Conservation (phyloP, 2,797 vertebrate species). For the Tauraco hartlaubi region DNA sequence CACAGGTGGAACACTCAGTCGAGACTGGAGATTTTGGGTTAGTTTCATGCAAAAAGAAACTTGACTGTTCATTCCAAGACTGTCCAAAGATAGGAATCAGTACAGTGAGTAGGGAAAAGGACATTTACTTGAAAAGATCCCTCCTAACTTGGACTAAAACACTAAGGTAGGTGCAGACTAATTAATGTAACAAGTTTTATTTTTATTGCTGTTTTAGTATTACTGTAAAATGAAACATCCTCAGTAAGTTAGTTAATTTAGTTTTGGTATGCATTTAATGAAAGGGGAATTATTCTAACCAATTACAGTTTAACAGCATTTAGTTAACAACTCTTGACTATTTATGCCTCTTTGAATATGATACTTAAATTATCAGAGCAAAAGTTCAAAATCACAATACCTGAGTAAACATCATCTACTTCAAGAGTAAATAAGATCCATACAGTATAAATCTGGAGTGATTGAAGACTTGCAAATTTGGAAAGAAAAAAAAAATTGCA, state of each 20-base stretch:
- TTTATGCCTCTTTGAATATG: neutral
- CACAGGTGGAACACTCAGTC: neutral
- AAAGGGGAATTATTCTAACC: neutral
- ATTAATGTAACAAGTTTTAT: neutral
- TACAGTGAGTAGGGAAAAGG: neutral
- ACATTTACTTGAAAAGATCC: neutral
- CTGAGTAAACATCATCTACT: neutral
- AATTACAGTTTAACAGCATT: neutral
- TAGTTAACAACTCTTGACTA: neutral
- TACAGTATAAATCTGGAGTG: neutral
- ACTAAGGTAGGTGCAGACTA: neutral
- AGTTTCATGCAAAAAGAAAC: neutral
- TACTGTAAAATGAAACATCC: neutral
- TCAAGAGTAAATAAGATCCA: neutral
- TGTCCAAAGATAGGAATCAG: neutral
- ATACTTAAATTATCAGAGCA: neutral
- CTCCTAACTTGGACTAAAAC: neutral
- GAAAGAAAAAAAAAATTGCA: neutral
- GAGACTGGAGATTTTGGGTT: neutral
- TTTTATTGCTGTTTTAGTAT: neutral
- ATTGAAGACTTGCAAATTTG: neutral
- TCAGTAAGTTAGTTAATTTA: neutral
- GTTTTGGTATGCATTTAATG: neutral
- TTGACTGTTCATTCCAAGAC: neutral
- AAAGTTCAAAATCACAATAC: neutral